A percentile compares a stretch with the other conserved stretches of the same genome.
Conservation (phyloP, 2,113 vertebrate species). For the Carlito syrichta region DNA sequence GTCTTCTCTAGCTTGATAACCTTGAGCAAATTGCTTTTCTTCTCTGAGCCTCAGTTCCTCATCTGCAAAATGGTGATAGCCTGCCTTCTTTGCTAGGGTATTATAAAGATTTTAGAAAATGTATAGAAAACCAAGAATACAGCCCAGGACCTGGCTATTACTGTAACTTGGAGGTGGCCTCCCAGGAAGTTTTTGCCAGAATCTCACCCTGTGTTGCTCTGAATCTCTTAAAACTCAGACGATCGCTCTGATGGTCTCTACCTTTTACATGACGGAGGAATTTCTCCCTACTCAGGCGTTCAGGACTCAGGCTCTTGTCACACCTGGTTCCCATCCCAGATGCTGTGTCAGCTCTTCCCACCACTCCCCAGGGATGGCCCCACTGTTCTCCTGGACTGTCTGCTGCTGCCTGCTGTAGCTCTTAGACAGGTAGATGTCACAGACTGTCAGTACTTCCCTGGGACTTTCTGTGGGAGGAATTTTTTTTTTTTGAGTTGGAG, state of each 20-base stretch:
- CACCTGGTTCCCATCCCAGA: background rate
- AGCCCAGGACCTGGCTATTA: rapidly evolving
- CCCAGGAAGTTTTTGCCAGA: background rate
- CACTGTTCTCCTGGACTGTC: too few relatives aligned
- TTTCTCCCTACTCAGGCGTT: background rate
- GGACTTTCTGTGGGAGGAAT: background rate
- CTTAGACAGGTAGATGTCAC: background rate
- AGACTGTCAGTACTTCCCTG: background rate
- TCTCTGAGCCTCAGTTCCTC: background rate
- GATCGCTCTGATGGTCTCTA: too few relatives aligned
- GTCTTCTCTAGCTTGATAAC: background rate
- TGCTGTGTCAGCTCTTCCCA: background rate
- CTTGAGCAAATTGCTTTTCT: background rate
- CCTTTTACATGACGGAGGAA: rapidly evolving
- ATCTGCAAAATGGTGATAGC: background rate
- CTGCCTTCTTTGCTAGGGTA: rapidly evolving
- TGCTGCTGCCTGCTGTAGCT: background rate
- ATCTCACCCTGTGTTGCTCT: rapidly evolving
- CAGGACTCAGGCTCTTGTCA: too few relatives aligned
- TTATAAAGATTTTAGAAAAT: background rate
- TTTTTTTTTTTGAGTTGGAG: too few relatives aligned
- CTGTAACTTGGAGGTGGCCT: rapidly evolving
- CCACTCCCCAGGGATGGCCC: background rate
- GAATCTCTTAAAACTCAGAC: too few relatives aligned
- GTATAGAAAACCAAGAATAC: background rate